Percentiles rank a stretch among this genome's conserved stretches.
These are phyloP conservation scores for Poecile montanus DNA, from an alignment of 2,797 vertebrate species.

Conservation along the genomic window DNA sequence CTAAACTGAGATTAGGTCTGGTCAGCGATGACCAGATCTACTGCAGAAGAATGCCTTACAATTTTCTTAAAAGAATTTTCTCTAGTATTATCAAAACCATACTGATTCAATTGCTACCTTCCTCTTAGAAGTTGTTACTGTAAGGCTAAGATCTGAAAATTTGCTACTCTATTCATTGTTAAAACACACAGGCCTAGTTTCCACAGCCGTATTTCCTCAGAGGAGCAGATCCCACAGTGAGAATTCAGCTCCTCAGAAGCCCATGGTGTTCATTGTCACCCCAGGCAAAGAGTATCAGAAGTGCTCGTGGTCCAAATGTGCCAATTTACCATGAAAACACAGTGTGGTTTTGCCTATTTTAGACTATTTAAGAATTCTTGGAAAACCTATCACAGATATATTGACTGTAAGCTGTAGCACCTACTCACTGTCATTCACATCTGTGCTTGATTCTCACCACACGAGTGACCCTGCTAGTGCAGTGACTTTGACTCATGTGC, in stretches of 20 bases:
- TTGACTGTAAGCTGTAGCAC: constrained; percentile 38
- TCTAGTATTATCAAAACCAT: constrained; percentile 35
- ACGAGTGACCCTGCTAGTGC: background rate
- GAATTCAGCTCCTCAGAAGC: background rate
- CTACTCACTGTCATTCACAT: constrained; percentile 29
- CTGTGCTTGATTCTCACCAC: constrained; percentile 38
- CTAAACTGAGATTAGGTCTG: constrained; percentile 33
- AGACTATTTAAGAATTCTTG: background rate
- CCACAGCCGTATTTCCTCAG: background rate
- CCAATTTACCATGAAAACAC: constrained; percentile 21
- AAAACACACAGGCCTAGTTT: background rate
- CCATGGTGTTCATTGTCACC: background rate
- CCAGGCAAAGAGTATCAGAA: background rate
- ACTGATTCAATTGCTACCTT: constrained; percentile 51
- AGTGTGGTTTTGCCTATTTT: constrained; percentile 17
- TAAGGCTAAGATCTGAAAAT: constrained; percentile 51
- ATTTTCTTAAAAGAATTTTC: constrained; percentile 68
- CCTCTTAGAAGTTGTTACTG: constrained; percentile 37
- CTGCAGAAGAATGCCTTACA: constrained; percentile 64
- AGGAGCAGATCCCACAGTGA: background rate
- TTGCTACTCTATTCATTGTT: background rate
- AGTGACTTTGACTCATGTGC: constrained; percentile 10
- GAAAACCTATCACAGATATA: background rate
- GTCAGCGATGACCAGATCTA: background rate
- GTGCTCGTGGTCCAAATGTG: constrained; percentile 3